Evolutionary conservation across 2,888 invertebrate species (phyloP), one percentile per base, ranked within the genome.

Genomic region (Oligia fasciuncula): DNA sequence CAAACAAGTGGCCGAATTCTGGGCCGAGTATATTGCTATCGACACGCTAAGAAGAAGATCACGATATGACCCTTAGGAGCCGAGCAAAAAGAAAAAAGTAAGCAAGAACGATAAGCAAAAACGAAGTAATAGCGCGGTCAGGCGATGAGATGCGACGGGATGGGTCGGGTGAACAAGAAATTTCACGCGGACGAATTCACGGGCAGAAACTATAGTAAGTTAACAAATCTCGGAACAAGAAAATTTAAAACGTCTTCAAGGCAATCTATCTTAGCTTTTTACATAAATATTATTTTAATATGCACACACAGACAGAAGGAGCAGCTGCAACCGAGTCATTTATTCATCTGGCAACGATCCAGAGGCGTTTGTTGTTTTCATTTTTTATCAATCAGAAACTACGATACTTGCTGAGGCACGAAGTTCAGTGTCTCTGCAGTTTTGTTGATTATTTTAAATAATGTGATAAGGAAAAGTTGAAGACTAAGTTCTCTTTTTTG

Each of bases 261-360:
- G 17, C 71, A 74, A 72, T 80, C 76, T 70, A 85, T 81, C 73
- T 62, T 76, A 83, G 80, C 78, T 82, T 79, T 80, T 75, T 85
- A 84, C 79, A 85, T 90, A 90, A 79, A 79, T 73, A 79, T 87
- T 87, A 90, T 91, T 91, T 91, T 90, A 89, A 89, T 91, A 91
- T 90, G 89, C 88, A 75, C 81, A 79, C 76, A 81, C 81, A 79
- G 77, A 81, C 76, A 78, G n/a, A 70, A 67, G 67, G n/a, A 65
- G 74, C 83, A 73, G 76, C 79, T 84, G 83, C 76, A 79, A 65
- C 76, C 71, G 69, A 73, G 76, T 77, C 79, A 68, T 81, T 88
- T 86, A 77, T 81, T 76, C 78, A 49, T 72, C 73, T 88, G 88
- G 89, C 88, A 29, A 9, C 40, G 66, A 60, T 79, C 87, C 88